Percentiles rank a stretch among this genome's conserved stretches.
These are phyloP conservation scores for Astropecten irregularis DNA, from an alignment of 53 echinoderm and acorn worm species.

Conservation along the genomic window DNA sequence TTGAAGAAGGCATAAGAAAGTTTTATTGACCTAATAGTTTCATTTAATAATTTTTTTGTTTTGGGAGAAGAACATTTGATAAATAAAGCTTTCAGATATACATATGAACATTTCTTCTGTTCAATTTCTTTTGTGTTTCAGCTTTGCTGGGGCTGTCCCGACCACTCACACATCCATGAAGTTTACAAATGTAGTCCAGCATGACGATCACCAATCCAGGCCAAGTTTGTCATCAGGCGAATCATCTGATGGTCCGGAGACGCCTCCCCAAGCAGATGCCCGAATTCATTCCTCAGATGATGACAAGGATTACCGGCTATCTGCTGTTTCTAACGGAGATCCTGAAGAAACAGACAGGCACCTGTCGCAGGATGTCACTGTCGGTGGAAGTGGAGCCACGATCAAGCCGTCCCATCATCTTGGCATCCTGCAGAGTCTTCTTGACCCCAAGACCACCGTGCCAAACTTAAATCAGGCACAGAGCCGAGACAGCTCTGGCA, in stretches of 20 bases:
- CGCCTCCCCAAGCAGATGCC: not conserved
- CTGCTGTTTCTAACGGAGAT: not conserved
- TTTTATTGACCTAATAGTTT: too few relatives aligned
- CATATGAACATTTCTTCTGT: not conserved
- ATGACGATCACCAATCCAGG: not conserved
- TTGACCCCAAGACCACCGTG: not conserved
- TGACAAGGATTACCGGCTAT: not conserved
- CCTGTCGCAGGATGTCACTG: too few relatives aligned
- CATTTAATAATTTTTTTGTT: too few relatives aligned
- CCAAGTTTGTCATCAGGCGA: not conserved
- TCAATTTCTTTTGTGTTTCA: not conserved
- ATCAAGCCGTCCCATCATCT: conserved; percentile 1
- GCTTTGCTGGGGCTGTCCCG: conserved; percentile 35
- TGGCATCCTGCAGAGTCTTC: conserved; percentile 33
- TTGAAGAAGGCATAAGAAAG: not conserved
- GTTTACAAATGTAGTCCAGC: conserved; percentile 37
- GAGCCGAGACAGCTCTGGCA: not conserved
- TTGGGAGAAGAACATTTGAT: too few relatives aligned
- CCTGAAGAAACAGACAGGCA: not conserved
- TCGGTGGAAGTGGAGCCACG: too few relatives aligned
- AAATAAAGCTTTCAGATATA: too few relatives aligned
- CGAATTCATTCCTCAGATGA: not conserved
- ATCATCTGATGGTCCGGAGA: not conserved
- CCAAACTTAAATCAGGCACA: not conserved
- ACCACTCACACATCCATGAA: conserved; percentile 45